Conservation (phyloP, 2,888 invertebrate genomes). For the Drosophila lacicola region DNA sequence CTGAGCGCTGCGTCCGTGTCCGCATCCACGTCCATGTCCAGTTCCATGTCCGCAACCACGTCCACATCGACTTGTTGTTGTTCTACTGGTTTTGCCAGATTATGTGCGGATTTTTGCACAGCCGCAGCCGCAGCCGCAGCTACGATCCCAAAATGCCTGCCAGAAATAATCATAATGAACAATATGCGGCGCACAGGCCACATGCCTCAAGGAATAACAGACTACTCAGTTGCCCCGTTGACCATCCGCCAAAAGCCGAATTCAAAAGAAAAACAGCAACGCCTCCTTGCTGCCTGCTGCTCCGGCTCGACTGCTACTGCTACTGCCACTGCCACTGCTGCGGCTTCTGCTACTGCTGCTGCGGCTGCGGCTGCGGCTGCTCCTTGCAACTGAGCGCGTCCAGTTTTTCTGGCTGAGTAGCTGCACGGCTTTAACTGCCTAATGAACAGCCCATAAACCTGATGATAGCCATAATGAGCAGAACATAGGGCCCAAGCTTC, state of each 20-base stretch:
- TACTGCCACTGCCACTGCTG: slow-evolving; percentile 9
- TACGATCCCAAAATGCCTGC: slow-evolving; percentile 54
- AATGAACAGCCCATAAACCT: slow-evolving; percentile 27
- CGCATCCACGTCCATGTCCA: slow-evolving; percentile 28
- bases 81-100: slow-evolving; percentile 80
- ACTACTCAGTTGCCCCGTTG: slow-evolving; percentile 38
- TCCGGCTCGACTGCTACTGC: slow-evolving; percentile 13
- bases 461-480: slow-evolving; percentile 28
- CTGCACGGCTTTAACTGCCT: slow-evolving; percentile 21
- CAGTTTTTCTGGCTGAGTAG: slow-evolving; percentile 38
- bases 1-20: slow-evolving; percentile 28
- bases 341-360: slow-evolving; percentile 7
- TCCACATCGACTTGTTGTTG: slow-evolving; percentile 35
- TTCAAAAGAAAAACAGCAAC: slow-evolving; percentile 77
- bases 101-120: slow-evolving; percentile 80
- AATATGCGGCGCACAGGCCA: slow-evolving; percentile 57
- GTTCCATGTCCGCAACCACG: slow-evolving; percentile 15
- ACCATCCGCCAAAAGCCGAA: slow-evolving; percentile 56
- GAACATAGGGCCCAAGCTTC: neutral
- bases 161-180: slow-evolving; percentile 78
- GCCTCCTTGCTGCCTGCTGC: slow-evolving; percentile 34
- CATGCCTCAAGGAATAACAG: slow-evolving; percentile 46
- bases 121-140: slow-evolving; percentile 10
- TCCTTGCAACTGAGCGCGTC: slow-evolving; percentile 17
- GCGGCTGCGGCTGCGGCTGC: slow-evolving; percentile 12